Evolutionary conservation across 37 sponge, comb jelly and placozoan genomes (phyloP).

Genomic region (Theonella swinhoei): DNA sequence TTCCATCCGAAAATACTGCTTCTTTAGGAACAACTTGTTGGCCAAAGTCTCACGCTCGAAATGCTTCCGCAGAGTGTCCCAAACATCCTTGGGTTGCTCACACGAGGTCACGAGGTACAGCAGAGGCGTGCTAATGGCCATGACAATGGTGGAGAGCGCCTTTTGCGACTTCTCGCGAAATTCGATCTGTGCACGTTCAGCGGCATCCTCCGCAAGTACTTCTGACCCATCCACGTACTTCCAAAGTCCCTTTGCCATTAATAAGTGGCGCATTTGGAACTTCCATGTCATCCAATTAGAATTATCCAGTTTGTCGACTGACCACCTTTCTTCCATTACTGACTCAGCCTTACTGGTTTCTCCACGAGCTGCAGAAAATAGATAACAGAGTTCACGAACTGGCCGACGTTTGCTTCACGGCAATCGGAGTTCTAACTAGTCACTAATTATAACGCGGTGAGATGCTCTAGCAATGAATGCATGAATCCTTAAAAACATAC

Average conservation of each 20-base stretch:
- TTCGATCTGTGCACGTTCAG: conserved; percentile 8
- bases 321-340: conserved; percentile 15
- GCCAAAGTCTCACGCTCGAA: conserved; percentile 58
- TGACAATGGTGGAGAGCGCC: conserved; percentile 41
- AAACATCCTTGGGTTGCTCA: conserved; percentile 23
- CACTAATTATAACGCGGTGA: too few species aligned
- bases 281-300: conserved; percentile 61
- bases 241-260: conserved; percentile 55
- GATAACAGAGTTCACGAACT: too few species aligned
- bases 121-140: conserved; percentile 45
- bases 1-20: conserved; percentile 52
- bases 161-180: conserved; percentile 32
- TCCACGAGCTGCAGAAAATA: too few species aligned
- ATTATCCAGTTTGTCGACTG: conserved; percentile 26
- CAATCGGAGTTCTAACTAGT: too few species aligned
- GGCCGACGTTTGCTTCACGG: too few species aligned
- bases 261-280: conserved; percentile 51
- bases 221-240: conserved; percentile 41
- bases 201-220: conserved; percentile 29
- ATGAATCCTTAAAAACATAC: too few species aligned
- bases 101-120: conserved; percentile 55
- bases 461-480: too few species aligned
- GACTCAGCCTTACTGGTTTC: too few species aligned
- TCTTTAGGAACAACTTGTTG: conserved; percentile 60
- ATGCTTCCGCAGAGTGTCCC: conserved; percentile 29